Percentiles rank a stretch among this genome's conserved stretches.
Conservation (phyloP, 2,888 invertebrate species). For the Pyrocoelia pectoralis region DNA sequence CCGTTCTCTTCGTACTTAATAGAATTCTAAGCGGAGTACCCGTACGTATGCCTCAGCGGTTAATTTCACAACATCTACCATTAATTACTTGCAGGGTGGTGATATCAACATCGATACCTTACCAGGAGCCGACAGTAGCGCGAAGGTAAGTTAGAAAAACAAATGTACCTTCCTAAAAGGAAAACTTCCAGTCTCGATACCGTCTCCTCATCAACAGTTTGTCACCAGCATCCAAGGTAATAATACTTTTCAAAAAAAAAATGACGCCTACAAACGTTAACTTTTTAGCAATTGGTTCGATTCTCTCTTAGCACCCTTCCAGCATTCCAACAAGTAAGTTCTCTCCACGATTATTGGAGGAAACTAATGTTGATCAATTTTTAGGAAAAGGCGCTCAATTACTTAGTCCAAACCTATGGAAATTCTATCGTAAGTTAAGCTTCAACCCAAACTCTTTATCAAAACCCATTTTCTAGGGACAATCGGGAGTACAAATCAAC, state of each 20-base stretch:
- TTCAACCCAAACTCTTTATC: too few relatives aligned
- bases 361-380: not conserved
- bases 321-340: not conserved
- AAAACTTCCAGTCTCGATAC: not conserved
- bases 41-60: not conserved
- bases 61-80: not conserved
- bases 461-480: too few relatives aligned
- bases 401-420: not conserved
- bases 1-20: not conserved
- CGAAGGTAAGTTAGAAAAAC: too few relatives aligned
- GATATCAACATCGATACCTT: not conserved
- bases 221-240: not conserved
- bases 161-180: not conserved
- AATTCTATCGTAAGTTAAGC: too few relatives aligned
- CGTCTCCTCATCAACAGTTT: not conserved
- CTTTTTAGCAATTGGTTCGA: not conserved
- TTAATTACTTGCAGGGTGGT: not conserved
- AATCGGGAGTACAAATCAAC: too few relatives aligned
- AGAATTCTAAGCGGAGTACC: not conserved
- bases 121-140: not conserved
- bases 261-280: too few relatives aligned
- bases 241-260: too few relatives aligned
- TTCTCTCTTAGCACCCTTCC: not conserved
- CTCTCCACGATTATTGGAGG: not conserved
- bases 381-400: not conserved